Base-by-base conservation (phyloP, 2,113 vertebrate species). In the Sylvietta virens region DNA sequence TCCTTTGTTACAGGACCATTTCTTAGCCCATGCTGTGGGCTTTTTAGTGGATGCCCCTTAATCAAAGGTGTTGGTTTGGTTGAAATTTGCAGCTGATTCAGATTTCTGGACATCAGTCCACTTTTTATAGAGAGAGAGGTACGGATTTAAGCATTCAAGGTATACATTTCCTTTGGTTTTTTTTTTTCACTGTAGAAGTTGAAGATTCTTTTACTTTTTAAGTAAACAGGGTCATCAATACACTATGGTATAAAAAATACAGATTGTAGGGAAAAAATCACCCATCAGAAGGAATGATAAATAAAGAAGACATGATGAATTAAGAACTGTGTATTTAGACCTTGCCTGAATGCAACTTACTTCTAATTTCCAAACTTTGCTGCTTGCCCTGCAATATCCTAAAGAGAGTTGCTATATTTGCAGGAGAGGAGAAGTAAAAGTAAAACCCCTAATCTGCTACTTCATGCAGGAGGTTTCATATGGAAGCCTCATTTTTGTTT, bases 401-500 rank as follows among this genome's bases (percentile, higher is more conserved):
- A 62, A 95, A 81, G 81, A 95, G 57, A 95, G 33, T 72, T 83
- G 81, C 78, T 78, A 54, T 74, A 66, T 35, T 88, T 95, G 87
- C 8, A 88, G 77, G 50, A 83, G 73, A 64, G 23, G 1, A 67
- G 4, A 10, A 53, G 13, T 30, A 50, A 82, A 79, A 23, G 22
- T 42, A 71, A 80, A 81, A 66, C 42, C 51, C 5, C 65, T 90
- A 26, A 24, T 24, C 22, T 91, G 73, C 11, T 94, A 73, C 83
- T 93, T 89, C 67, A 40, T 86, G 61, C 60, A 91, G 40, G 44
- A 92, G 80, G 81, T 88, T 96, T 93, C 65, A 91, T 51, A 39
- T 67, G 48, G 58, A 92, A 86, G 71, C 10, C 24, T 82, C 53
- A 78, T 93, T 95, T 96, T 95, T 97, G 81, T 64, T 58, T 90